A percentile compares a stretch with the other conserved stretches of the same genome.
Evolutionary conservation across 1,140 invertebrate species (phyloP).

Genomic region (Cardiocondyla obscurior): DNA sequence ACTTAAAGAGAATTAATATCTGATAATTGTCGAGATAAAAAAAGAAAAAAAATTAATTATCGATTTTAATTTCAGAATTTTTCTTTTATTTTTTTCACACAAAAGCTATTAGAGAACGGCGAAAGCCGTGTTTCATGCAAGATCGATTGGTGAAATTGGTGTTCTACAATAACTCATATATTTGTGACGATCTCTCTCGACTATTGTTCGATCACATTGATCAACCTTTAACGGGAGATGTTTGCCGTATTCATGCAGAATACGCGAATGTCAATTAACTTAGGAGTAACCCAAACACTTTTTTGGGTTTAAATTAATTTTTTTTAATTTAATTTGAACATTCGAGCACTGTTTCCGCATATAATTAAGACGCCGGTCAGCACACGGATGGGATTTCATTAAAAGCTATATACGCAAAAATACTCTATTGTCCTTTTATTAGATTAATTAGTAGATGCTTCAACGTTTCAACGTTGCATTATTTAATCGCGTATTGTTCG

Average conservation of each 20-base stretch:
- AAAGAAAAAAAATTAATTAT: not conserved
- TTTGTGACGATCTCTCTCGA: too few species aligned
- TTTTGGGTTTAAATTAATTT: not conserved
- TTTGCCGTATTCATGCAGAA: conserved; percentile 13
- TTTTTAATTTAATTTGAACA: not conserved
- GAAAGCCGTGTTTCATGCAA: too few species aligned
- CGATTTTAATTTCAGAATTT: not conserved
- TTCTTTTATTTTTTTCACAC: too few species aligned
- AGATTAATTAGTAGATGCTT: not conserved
- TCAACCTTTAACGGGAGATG: conserved; percentile 46
- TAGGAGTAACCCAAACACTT: not conserved
- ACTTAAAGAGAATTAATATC: not conserved
- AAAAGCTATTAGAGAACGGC: too few species aligned
- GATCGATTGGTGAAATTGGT: too few species aligned
- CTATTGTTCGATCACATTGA: too few species aligned
- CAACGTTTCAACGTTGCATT: not conserved
- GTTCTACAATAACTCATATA: too few species aligned
- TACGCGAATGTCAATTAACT: conserved; percentile 4
- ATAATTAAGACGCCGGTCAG: not conserved
- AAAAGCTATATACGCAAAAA: not conserved
- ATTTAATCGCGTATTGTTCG: not conserved
- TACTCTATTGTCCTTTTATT: not conserved
- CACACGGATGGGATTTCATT: not conserved
- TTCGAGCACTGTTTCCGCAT: not conserved
- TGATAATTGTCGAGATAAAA: too few species aligned